Conservation (phyloP, 2,888 invertebrate genomes). For the Dexiosoma caninum region DNA sequence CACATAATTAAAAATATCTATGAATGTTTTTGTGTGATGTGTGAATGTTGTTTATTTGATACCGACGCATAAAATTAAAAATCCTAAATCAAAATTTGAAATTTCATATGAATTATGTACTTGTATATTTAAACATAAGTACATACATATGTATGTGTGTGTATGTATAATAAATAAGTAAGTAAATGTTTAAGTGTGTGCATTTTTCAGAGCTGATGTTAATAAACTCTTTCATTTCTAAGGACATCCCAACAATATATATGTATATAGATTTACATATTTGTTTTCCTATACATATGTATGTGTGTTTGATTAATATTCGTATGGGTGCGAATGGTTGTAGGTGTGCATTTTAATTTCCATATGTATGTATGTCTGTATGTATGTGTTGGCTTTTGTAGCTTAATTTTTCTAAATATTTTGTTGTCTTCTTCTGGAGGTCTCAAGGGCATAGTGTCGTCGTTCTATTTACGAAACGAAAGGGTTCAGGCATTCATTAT, state of each 20-base stretch:
- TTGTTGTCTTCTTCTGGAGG: conserved; percentile 40
- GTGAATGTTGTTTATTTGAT: conserved; percentile 14
- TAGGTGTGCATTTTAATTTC: too few species aligned
- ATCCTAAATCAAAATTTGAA: conserved; percentile 64
- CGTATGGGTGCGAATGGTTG: not conserved
- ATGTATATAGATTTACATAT: conserved; percentile 1
- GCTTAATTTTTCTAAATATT: conserved; percentile 10
- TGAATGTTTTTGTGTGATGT: not conserved
- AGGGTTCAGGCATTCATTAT: conserved; percentile 49
- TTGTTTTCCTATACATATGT: not conserved
- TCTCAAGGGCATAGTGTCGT: conserved; percentile 66
- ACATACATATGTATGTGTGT: not conserved
- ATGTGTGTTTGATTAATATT: not conserved
- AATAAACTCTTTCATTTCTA: conserved; percentile 41
- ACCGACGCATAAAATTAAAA: conserved; percentile 63
- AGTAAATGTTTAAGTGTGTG: too few species aligned
- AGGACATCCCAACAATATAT: conserved; percentile 9
- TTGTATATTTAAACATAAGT: not conserved
- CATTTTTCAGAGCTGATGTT: not conserved
- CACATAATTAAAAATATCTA: conserved; percentile 59
- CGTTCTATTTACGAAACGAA: conserved; percentile 42
- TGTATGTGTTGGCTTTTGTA: conserved; percentile 23
- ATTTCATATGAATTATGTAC: conserved; percentile 49
- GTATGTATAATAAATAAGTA: too few species aligned
- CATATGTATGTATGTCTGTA: conserved; percentile 3